These are phyloP conservation scores for Taphrorychus bicolor DNA, from an alignment of 2,888 invertebrate genomes.

Conservation along the genomic window DNA sequence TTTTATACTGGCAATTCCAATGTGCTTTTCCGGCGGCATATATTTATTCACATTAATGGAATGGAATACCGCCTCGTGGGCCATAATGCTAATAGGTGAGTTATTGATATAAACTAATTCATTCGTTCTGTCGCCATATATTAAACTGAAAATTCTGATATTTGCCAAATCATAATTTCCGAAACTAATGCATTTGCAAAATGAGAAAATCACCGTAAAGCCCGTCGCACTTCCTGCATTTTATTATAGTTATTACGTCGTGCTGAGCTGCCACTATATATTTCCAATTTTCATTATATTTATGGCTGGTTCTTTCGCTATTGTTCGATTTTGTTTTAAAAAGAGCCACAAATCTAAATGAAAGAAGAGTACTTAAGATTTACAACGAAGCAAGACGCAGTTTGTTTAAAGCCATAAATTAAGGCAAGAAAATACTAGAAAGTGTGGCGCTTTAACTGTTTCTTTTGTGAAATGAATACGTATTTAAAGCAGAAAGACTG, in stretches of 20 bases:
- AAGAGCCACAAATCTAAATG: neutral
- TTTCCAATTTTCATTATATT: neutral
- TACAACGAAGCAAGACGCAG: neutral
- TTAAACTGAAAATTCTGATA: neutral
- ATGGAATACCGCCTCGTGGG: constrained; percentile 81
- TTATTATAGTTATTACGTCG: neutral
- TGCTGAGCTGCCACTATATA: neutral
- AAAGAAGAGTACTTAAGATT: neutral
- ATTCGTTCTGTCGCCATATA: neutral
- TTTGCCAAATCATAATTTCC: neutral
- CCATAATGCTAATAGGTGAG: constrained; percentile 71
- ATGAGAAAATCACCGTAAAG: neutral
- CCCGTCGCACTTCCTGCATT: neutral
- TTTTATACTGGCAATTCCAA: constrained; percentile 74
- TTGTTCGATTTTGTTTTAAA: neutral
- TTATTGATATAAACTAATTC: neutral
- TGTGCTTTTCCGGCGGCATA: constrained; percentile 79
- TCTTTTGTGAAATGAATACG: neutral
- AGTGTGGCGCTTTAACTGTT: neutral
- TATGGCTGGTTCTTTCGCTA: neutral
- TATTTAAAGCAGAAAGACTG: no score
- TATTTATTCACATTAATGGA: constrained; percentile 77
- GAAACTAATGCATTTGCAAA: neutral
- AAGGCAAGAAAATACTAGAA: neutral
- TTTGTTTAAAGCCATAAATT: neutral